phyloP scores from a whole-genome alignment of 2,797 vertebrate genomes.

The Margarornis squamiger region DNA sequence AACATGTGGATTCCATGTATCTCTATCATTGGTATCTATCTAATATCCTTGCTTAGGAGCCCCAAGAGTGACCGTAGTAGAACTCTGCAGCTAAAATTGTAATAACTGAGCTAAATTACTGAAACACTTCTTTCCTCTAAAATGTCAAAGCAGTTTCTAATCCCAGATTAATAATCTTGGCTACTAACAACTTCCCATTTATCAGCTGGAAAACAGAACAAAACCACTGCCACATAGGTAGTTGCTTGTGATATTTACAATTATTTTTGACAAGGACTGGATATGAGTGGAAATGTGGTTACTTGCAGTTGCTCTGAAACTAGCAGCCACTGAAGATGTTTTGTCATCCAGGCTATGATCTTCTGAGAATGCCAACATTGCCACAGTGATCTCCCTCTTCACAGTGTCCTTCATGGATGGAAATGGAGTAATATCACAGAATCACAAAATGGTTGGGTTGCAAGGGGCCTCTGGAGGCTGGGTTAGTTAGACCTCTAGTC shows the following conservation, averaged over 20 bases:
- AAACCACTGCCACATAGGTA: neutral
- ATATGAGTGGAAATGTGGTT: neutral
- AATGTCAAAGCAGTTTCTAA: neutral
- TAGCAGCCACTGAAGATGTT: neutral
- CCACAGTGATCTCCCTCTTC: neutral
- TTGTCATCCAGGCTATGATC: neutral
- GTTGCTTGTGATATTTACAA: neutral
- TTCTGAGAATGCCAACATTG: neutral
- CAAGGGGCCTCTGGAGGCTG: neutral
- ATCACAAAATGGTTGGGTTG: neutral
- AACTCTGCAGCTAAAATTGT: neutral
- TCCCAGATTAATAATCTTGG: neutral
- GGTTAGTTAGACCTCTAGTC: neutral
- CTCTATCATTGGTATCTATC: neutral
- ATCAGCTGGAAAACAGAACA: neutral
- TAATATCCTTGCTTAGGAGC: neutral
- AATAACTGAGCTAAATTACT: neutral
- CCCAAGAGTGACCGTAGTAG: neutral
- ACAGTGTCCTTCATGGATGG: neutral
- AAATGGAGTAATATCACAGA: neutral
- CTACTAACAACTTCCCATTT: neutral
- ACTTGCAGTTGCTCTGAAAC: neutral
- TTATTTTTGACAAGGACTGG: neutral
- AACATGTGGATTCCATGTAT: neutral
- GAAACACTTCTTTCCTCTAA: neutral